These are phyloP conservation scores for Lepilemur ruficaudatus DNA, from an alignment of 2,797 vertebrate genomes.

Conservation along the genomic window DNA sequence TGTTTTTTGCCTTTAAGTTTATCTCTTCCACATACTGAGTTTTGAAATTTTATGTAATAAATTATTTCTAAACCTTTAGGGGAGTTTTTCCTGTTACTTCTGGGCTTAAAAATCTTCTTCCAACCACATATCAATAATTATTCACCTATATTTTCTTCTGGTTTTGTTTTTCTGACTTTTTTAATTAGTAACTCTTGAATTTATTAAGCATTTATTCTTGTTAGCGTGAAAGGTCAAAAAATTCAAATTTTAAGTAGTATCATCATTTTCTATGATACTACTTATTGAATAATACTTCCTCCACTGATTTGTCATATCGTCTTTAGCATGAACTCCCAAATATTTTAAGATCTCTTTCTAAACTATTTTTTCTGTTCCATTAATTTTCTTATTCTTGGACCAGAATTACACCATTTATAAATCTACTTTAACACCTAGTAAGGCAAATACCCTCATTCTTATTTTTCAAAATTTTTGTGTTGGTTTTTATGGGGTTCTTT, in stretches of 20 bases:
- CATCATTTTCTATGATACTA: background rate
- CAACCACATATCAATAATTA: background rate
- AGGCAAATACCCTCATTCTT: background rate
- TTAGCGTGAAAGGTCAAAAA: background rate
- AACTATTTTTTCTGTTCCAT: background rate
- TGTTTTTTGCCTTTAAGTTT: conserved; percentile 12
- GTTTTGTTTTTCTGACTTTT: background rate
- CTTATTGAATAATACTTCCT: background rate
- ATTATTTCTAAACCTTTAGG: background rate
- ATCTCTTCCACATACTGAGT: background rate
- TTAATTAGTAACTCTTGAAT: background rate
- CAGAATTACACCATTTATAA: background rate
- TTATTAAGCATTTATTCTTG: conserved; percentile 2
- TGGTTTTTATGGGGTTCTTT: too few relatives aligned
- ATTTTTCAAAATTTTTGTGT: background rate
- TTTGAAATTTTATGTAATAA: conserved; percentile 29
- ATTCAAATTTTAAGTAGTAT: background rate
- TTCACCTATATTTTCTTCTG: background rate
- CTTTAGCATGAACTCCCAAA: background rate
- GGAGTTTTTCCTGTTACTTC: background rate
- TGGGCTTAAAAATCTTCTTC: background rate
- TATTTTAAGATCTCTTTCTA: background rate
- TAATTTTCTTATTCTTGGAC: background rate
- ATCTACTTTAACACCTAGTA: background rate
- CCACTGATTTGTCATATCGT: background rate